These are phyloP conservation scores for Xanthorhoe spadicearia DNA, from an alignment of 2,888 invertebrate genomes.

Conservation along the genomic window DNA sequence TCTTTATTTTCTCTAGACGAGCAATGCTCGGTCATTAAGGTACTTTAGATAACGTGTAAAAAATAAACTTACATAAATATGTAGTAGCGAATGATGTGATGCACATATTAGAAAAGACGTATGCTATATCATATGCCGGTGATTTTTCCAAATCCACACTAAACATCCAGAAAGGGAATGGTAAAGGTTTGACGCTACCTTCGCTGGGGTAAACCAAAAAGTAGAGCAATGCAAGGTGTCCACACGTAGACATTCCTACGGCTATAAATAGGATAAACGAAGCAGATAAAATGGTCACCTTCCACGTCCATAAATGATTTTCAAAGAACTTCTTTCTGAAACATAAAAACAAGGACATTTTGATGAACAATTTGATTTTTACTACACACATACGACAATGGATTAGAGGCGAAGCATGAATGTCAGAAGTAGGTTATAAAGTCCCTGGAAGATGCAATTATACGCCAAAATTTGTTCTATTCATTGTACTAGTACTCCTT, in stretches of 20 bases:
- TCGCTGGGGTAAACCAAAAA: conserved; percentile 1
- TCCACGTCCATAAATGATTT: conserved; percentile 32
- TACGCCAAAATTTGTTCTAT: too few species aligned
- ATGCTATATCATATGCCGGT: conserved; percentile 26
- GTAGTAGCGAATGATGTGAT: conserved; percentile 13
- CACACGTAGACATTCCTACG: conserved; percentile 12
- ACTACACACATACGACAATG: too few species aligned
- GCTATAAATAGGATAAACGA: conserved; percentile 13
- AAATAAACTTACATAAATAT: conserved; percentile 28
- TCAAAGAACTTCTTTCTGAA: conserved; percentile 34
- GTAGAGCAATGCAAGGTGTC: conserved; percentile 5
- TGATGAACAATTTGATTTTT: too few species aligned
- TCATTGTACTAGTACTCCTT: too few species aligned
- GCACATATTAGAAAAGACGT: conserved; percentile 12
- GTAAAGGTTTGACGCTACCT: conserved; percentile 23
- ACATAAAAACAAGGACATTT: neutral
- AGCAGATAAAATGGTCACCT: conserved; percentile 15
- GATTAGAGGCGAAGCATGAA: too few species aligned
- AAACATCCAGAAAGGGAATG: conserved; percentile 28
- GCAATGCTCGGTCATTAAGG: too few species aligned
- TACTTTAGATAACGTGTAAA: neutral
- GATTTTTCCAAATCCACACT: conserved; percentile 16
- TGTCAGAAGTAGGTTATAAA: too few species aligned
- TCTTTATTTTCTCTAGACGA: too few species aligned
- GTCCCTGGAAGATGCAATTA: too few species aligned